Conservation (phyloP, 2,888 invertebrate species). For the Melieria picta region DNA sequence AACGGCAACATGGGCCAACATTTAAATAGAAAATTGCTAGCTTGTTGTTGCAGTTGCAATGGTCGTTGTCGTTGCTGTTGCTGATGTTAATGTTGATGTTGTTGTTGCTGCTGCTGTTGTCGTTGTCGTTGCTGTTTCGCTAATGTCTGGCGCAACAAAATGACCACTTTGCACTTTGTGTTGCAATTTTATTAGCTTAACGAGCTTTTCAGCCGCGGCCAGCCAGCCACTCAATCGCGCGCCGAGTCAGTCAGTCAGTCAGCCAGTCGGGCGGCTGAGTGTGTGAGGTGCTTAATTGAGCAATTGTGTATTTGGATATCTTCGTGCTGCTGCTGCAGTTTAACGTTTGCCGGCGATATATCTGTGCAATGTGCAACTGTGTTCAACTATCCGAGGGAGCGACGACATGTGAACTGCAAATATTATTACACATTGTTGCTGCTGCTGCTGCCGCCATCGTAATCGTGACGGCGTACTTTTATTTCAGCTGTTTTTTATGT, state of each 20-base stretch:
- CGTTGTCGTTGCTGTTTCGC: constrained; percentile 17
- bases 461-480: constrained; percentile 13
- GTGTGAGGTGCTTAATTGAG: constrained; percentile 36
- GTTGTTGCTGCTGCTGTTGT: constrained; percentile 4
- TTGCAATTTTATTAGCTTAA: constrained; percentile 36
- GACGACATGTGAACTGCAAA: constrained; percentile 23
- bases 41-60: constrained; percentile 25
- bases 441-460: constrained; percentile 32
- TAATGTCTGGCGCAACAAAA: constrained; percentile 29
- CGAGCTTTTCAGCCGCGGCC: constrained; percentile 18
- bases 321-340: constrained; percentile 4
- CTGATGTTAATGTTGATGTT: constrained; percentile 7
- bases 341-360: background rate
- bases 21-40: constrained; percentile 38
- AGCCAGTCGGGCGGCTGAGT: background rate
- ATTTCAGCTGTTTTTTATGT: constrained; percentile 5
- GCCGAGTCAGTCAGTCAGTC: constrained; percentile 7
- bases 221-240: constrained; percentile 10
- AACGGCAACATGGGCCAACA: constrained; percentile 9
- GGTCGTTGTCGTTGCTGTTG: constrained; percentile 22
- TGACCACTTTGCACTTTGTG: constrained; percentile 21
- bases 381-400: background rate
- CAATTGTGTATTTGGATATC: constrained; percentile 33
- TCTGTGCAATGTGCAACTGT: background rate
- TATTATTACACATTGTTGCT: constrained; percentile 6